These are phyloP conservation scores for Epinephelus coioides DNA, from an alignment of 2,797 vertebrate genomes.

Conservation along the genomic window DNA sequence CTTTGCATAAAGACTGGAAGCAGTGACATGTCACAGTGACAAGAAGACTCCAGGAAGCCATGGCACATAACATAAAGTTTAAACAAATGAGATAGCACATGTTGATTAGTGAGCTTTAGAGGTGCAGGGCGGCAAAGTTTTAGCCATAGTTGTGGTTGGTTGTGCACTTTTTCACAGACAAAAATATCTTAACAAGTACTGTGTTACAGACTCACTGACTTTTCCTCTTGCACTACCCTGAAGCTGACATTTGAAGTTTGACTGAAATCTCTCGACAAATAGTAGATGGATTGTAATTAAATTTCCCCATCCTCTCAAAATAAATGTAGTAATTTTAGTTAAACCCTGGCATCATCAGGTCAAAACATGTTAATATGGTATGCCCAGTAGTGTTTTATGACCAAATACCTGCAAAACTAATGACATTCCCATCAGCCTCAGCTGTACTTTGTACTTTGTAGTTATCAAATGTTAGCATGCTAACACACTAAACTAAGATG, in stretches of 20 bases:
- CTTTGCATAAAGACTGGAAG: neutral
- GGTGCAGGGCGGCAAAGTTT: neutral
- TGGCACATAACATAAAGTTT: neutral
- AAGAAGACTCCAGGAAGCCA: neutral
- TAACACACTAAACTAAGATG: neutral
- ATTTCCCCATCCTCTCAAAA: neutral
- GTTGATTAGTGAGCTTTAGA: neutral
- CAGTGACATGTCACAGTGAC: neutral
- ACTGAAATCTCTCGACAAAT: no score
- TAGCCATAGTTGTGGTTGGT: fast-evolving
- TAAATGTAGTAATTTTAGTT: neutral
- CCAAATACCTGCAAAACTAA: neutral
- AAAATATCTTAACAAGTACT: neutral
- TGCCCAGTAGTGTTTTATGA: neutral
- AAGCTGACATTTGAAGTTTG: neutral
- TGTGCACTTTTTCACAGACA: neutral
- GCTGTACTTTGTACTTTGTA: neutral
- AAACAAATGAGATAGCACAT: neutral
- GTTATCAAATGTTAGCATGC: neutral
- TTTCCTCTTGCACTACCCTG: neutral
- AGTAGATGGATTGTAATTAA: no score
- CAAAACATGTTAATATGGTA: neutral
- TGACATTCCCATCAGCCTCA: neutral
- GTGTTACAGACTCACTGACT: no score
- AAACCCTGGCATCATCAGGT: neutral